These are phyloP conservation scores for Crioceris asparagi DNA, from an alignment of 2,888 invertebrate genomes.

Conservation along the genomic window DNA sequence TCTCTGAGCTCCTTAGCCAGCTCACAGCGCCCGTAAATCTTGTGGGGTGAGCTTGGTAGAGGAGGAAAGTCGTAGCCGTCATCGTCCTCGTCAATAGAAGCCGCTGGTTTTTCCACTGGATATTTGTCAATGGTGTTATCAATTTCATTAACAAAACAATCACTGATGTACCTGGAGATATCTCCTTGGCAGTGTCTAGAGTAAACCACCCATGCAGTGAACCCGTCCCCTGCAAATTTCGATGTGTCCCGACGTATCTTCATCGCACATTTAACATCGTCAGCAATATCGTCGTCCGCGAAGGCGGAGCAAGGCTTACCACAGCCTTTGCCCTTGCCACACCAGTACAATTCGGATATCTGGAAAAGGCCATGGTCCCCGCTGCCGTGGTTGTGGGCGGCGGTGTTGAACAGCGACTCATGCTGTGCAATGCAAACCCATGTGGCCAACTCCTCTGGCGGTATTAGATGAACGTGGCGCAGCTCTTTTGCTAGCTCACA, in stretches of 20 bases:
- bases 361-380: conserved; percentile 62
- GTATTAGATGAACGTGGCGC: conserved; percentile 43
- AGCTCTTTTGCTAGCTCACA: conserved; percentile 64
- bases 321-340: conserved; percentile 45
- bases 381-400: conserved; percentile 49
- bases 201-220: conserved; percentile 65
- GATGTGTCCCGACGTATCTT: conserved; percentile 55
- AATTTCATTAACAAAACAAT: conserved; percentile 15
- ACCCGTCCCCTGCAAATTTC: conserved; percentile 57
- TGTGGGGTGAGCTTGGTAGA: conserved; percentile 21
- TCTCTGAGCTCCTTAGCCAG: conserved; percentile 52
- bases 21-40: conserved; percentile 59
- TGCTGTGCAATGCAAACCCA: conserved; percentile 58
- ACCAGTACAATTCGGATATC: conserved; percentile 62
- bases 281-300: conserved; percentile 56
- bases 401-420: conserved; percentile 58
- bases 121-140: background rate
- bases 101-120: conserved; percentile 2
- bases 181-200: conserved; percentile 47
- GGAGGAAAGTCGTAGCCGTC: conserved; percentile 4
- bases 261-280: conserved; percentile 58
- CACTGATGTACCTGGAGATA: conserved; percentile 31
- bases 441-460: conserved; percentile 33
- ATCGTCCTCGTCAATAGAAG: conserved; percentile 7
- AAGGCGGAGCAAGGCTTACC: conserved; percentile 49